Evolutionary conservation across 2,113 vertebrate species (phyloP).

Genomic region (Neolamprologus tretocephalus): DNA sequence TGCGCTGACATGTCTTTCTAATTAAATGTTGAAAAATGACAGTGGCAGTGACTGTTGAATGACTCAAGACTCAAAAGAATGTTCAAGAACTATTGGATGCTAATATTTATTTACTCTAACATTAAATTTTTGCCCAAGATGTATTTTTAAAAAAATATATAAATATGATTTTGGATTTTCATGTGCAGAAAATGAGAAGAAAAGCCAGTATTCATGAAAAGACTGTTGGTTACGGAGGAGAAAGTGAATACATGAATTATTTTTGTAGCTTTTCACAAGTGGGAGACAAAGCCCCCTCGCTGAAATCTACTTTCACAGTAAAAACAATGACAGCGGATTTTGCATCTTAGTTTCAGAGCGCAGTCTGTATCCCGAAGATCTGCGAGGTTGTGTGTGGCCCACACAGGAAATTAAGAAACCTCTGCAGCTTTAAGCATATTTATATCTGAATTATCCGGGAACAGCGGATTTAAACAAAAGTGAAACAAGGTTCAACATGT

Average conservation of each 20-base stretch:
- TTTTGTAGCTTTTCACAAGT: slow-evolving; percentile 47
- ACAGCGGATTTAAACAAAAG: slow-evolving; percentile 70
- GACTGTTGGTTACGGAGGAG: background rate
- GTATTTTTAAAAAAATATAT: background rate
- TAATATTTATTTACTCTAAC: background rate
- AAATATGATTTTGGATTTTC: background rate
- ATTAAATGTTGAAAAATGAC: background rate
- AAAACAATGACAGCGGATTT: slow-evolving; percentile 52
- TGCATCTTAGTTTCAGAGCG: slow-evolving; percentile 37
- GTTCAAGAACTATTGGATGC: background rate
- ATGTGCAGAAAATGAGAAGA: background rate
- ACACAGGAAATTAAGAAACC: slow-evolving; percentile 79
- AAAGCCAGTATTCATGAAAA: background rate
- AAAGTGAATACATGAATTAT: slow-evolving; percentile 41
- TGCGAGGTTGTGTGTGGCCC: slow-evolving; percentile 70
- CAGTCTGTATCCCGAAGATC: slow-evolving; percentile 35
- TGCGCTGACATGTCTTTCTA: background rate
- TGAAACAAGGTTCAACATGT: slow-evolving; percentile 61
- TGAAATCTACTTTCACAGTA: slow-evolving; percentile 56
- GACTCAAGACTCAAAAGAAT: background rate
- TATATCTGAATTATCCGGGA: slow-evolving; percentile 72
- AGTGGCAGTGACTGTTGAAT: background rate
- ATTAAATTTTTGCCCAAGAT: background rate
- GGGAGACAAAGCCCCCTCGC: slow-evolving; percentile 28
- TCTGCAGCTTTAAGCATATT: slow-evolving; percentile 72